Evolutionary conservation across 2,888 invertebrate species (phyloP), one percentile per base, ranked within the genome.

Genomic region (Eretmocerus hayati): DNA sequence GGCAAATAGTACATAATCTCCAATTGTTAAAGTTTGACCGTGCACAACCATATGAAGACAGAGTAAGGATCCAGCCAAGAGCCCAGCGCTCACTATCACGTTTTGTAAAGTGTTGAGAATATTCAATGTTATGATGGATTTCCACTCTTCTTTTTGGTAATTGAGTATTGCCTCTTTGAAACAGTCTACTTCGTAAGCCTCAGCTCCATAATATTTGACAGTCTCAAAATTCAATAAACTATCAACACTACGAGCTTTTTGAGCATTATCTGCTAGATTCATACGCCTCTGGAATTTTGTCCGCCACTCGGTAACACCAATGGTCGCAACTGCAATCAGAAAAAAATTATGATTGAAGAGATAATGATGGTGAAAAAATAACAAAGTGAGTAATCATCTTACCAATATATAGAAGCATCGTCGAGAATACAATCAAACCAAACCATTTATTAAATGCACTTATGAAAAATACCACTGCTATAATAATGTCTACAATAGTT

Each of bases 141-240:
- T 86, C 81, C 90, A 97, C 75, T 97, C 97, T 71, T 92, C 90
- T 68, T 75, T 85, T 81, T 93, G 95, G 70, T 78, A 96, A 53
- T 84, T 81, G 3, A 85, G 66, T 59, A 97, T 89, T n/a, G 93
- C 86, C 16, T 84, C 83, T 55, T 81, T 77, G 66, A 93, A 97
- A 11, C 86, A 79, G 13, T 85, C 74, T 0, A 92, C 89, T 76
- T 99, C 97, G 72, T 92, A 96, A 2, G 80, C 67, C 69, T 97
- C 96, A 1, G 93, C 94, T 5, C 90, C 90, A 67, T 96, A 97
- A 74, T 97, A 97, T 70, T 99, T 99, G 0, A 96, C 97, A 1
- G 97, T 97, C 75, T 99, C 97, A 74, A 93, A 97, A 75, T 99
- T 99, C 13, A 97, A 77, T 45, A 99, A 74, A 0, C 97, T 96